Percentiles rank a stretch among this genome's conserved stretches.
phyloP scores from a whole-genome alignment of 2,113 vertebrate genomes.

The Noturus placidus region DNA sequence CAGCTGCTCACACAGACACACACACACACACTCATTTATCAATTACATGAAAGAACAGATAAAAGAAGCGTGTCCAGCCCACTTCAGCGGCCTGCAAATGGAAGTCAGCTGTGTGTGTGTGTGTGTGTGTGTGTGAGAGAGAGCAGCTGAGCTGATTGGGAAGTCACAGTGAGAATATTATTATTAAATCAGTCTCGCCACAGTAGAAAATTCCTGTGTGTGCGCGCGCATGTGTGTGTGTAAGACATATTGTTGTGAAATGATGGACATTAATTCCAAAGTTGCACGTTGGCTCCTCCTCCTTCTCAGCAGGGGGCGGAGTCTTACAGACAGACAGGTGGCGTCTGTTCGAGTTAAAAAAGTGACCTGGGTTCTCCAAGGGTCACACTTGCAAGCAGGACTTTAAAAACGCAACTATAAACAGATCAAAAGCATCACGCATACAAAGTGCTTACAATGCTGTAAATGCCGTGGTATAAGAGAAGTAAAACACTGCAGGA shows the following conservation, averaged over 20 bases:
- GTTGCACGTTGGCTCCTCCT: background rate
- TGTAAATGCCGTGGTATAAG: no score
- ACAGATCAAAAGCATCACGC: background rate
- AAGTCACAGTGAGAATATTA: slow-evolving; percentile 23
- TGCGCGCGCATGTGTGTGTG: slow-evolving; percentile 22
- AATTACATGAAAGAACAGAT: slow-evolving; percentile 21
- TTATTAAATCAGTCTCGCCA: slow-evolving; percentile 42
- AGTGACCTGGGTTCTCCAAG: background rate
- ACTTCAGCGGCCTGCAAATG: background rate
- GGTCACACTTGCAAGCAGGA: background rate
- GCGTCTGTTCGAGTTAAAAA: background rate
- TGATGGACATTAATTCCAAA: background rate
- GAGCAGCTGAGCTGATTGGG: slow-evolving; percentile 11
- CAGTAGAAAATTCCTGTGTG: slow-evolving; percentile 22
- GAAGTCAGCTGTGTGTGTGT: slow-evolving; percentile 25
- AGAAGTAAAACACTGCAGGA: background rate
- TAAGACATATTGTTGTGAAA: background rate
- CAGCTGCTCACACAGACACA: background rate
- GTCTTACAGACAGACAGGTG: background rate
- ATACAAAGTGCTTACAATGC: no score
- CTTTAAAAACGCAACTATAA: background rate
- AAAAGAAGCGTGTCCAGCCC: slow-evolving; percentile 13
- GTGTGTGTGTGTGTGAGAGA: slow-evolving; percentile 34
- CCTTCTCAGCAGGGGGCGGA: background rate
- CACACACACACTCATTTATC: slow-evolving; percentile 26